phyloP scores from a whole-genome alignment of 2,888 invertebrate genomes.

The Ganaspis brasiliensis region DNA sequence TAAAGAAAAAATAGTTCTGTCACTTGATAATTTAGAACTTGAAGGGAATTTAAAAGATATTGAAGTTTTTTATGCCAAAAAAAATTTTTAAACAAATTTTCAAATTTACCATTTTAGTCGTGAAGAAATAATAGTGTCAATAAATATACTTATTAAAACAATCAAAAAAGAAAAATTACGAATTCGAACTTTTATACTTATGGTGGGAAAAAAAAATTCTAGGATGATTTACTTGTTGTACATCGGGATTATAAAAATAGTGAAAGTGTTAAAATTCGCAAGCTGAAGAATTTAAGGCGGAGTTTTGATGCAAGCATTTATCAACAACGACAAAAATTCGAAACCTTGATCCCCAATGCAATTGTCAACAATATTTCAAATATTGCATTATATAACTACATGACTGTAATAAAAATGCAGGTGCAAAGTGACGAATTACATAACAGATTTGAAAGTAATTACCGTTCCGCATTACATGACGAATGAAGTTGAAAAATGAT shows the following conservation, averaged over 20 bases:
- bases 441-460: constrained; percentile 40
- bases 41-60: no score
- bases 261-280: background rate
- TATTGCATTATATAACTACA: constrained; percentile 55
- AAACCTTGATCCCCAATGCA: constrained; percentile 49
- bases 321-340: constrained; percentile 12
- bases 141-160: no score
- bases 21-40: no score
- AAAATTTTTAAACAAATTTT: no score
- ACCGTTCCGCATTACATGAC: constrained; percentile 30
- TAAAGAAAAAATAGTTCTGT: no score
- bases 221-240: no score
- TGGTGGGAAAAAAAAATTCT: no score
- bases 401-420: constrained; percentile 58
- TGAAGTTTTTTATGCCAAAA: no score
- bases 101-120: no score
- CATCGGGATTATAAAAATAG: background rate
- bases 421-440: constrained; percentile 54
- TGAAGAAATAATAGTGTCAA: no score
- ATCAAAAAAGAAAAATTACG: no score
- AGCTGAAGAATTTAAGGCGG: constrained; percentile 9
- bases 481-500: constrained; percentile 17
- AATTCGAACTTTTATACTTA: no score
- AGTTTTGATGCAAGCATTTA: constrained; percentile 31
- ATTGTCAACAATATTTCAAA: constrained; percentile 53